These are phyloP conservation scores for Drosophila emarginata DNA, from an alignment of 2,888 invertebrate species.

Conservation along the genomic window DNA sequence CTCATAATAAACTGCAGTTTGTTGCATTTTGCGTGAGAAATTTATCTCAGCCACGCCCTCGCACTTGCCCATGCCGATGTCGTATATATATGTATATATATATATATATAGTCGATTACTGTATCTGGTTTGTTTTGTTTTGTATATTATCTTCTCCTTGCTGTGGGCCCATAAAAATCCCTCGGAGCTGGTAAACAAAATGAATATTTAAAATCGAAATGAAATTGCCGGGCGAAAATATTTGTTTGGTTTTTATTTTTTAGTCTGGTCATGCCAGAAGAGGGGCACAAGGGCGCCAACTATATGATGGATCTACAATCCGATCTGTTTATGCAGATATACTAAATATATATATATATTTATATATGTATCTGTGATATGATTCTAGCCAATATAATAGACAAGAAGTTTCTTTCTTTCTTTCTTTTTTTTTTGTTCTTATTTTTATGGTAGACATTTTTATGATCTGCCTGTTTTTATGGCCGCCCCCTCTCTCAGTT, in stretches of 20 bases:
- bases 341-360: conserved; percentile 1
- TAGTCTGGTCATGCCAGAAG: conserved; percentile 65
- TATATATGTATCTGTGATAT: neutral
- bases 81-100: too few species aligned
- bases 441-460: conserved; percentile 68
- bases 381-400: conserved; percentile 16
- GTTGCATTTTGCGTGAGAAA: conserved; percentile 14
- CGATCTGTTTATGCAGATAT: conserved; percentile 18
- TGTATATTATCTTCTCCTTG: conserved; percentile 50
- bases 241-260: conserved; percentile 56
- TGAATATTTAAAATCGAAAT: conserved; percentile 38
- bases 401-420: neutral
- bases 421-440: neutral
- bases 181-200: conserved; percentile 45
- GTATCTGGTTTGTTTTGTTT: neutral
- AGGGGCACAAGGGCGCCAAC: conserved; percentile 62
- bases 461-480: conserved; percentile 63
- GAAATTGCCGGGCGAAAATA: conserved; percentile 50
- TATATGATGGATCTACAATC: conserved; percentile 7
- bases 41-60: neutral
- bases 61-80: too few species aligned
- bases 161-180: conserved; percentile 54
- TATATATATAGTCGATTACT: neutral
- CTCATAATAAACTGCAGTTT: conserved; percentile 65
- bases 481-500: neutral